Base-by-base conservation (phyloP, 2,113 vertebrate genomes). In the Pan paniscus region DNA sequence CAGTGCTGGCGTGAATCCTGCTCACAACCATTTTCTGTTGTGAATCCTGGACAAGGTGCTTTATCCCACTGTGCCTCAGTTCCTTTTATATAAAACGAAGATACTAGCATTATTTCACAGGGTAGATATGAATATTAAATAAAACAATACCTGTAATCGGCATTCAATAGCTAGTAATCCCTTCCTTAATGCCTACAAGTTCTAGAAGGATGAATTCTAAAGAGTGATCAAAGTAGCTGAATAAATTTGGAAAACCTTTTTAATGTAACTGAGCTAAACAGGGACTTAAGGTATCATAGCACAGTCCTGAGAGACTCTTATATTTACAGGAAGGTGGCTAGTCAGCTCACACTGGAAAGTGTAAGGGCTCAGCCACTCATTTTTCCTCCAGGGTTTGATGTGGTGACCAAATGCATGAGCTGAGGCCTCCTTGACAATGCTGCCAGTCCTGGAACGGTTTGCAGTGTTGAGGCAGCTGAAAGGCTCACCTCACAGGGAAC, bases 371-470 rank as follows among this genome's bases (percentile, higher is more conserved):
- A 40, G 27, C 11, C 8, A 38, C 14, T 79, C 11, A 17, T 59
- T 75, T 78, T 75, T 46, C 30, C 76, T 61, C 0, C 3, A n/a
- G n/a, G 11, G 78, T 61, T 82, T 80, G 64, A 68, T 17, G n/a
- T 61, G 43, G 30, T 38, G 2, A 23, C 25, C 25, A 8, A 32
- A 84, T 20, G 18, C 3, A 2, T 32, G 40, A 67, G 2, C 23
- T n/a, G 22, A 68, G 5, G 4, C 50, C 59, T 93, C 18, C 27
- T 0, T 50, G 22, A 14, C 2, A 2, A 68, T 59, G 50, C 32
- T 27, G 0, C 8, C 23, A 4, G 7, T 32, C 25, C 43, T 23
- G 20, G 14, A 12, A 57, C 3, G 3, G 12, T 20, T 2, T 27
- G 9, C 30, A 4, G 6, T 30, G 12, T 14, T 10, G 11, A 88